These are phyloP conservation scores for Enteromius fasciolatus DNA, from an alignment of 2,797 vertebrate genomes.

Conservation along the genomic window DNA sequence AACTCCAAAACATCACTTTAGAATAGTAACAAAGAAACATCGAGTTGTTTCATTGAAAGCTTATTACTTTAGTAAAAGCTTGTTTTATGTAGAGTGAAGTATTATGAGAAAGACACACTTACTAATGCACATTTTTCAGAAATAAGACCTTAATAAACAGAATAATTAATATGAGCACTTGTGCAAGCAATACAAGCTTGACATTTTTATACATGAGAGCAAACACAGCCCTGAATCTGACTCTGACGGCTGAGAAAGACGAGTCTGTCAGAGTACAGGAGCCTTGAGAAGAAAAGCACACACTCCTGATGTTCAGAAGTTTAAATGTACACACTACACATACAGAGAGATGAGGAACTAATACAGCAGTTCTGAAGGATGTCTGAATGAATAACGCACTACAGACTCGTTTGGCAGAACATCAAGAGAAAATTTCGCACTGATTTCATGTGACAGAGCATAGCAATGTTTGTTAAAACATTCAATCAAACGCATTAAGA, in stretches of 20 bases:
- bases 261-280: conserved; percentile 68
- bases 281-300: conserved; percentile 49
- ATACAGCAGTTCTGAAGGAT: neutral
- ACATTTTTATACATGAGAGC: neutral
- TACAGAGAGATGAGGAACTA: neutral
- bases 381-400: neutral
- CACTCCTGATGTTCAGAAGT: neutral
- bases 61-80: too few relatives aligned
- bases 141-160: too few relatives aligned
- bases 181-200: too few relatives aligned
- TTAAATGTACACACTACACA: neutral
- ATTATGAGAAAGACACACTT: too few relatives aligned
- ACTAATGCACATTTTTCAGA: too few relatives aligned
- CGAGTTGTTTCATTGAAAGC: too few relatives aligned
- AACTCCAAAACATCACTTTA: too few relatives aligned
- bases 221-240: conserved; percentile 54
- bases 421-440: neutral
- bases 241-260: conserved; percentile 74
- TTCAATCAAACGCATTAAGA: neutral
- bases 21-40: too few relatives aligned
- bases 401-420: neutral
- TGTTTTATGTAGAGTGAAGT: too few relatives aligned
- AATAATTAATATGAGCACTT: neutral
- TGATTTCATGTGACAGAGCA: neutral
- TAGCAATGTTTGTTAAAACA: neutral